Evolutionary conservation across 2,113 vertebrate genomes (phyloP).

Genomic region (Sander lucioperca): DNA sequence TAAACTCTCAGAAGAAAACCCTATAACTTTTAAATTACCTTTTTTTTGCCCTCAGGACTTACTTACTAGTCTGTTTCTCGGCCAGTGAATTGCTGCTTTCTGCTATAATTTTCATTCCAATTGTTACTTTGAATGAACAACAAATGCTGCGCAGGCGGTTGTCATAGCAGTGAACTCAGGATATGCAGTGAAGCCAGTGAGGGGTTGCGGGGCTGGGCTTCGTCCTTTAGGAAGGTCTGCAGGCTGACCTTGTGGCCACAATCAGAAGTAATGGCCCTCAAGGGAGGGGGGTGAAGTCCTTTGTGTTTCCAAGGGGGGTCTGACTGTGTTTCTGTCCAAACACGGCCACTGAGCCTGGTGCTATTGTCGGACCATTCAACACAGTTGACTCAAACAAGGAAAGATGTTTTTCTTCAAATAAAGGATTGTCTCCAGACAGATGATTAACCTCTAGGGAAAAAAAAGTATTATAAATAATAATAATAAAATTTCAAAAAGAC

Average conservation of each 20-base stretch:
- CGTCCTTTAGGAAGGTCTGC: constrained; percentile 85
- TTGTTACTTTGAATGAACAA: constrained; percentile 55
- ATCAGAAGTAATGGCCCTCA: constrained; percentile 83
- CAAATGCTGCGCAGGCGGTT: constrained; percentile 59
- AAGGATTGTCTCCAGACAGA: constrained; percentile 53
- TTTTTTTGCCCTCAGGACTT: constrained; percentile 43
- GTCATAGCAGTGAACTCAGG: constrained; percentile 79
- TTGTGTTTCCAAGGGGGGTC: constrained; percentile 79
- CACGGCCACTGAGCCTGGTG: constrained; percentile 57
- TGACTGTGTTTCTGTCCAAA: constrained; percentile 78
- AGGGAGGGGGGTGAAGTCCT: constrained; percentile 72
- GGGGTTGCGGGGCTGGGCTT: constrained; percentile 65
- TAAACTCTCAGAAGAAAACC: constrained; percentile 31
- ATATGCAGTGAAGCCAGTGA: constrained; percentile 61
- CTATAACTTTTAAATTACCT: constrained; percentile 38
- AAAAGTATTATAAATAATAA: constrained; percentile 9
- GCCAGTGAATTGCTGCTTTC: constrained; percentile 36
- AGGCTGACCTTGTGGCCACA: constrained; percentile 85
- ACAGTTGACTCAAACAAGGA: constrained; percentile 65
- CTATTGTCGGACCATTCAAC: constrained; percentile 74
- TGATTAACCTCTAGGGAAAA: constrained; percentile 46
- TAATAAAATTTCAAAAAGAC: constrained; percentile 26
- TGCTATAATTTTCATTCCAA: constrained; percentile 59
- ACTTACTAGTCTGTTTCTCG: constrained; percentile 39
- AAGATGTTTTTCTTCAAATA: constrained; percentile 74